phyloP scores from a whole-genome alignment of 1,140 invertebrate genomes.

The Ctenoplectra terminalis region DNA sequence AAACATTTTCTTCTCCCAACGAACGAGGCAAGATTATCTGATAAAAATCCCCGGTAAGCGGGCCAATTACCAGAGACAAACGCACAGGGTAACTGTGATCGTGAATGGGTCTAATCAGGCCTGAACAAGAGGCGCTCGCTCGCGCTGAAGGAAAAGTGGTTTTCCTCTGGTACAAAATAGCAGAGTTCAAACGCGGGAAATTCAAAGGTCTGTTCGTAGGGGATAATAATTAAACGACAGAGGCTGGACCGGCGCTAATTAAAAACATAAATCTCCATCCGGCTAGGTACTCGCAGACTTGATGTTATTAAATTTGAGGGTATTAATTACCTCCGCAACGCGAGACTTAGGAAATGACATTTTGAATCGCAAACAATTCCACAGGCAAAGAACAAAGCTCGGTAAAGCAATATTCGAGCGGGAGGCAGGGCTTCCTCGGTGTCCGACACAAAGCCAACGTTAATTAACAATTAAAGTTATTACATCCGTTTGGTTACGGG shows the following conservation, averaged over 20 bases:
- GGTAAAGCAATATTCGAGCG: slow-evolving; percentile 52
- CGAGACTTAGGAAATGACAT: slow-evolving; percentile 57
- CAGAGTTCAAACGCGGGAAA: slow-evolving; percentile 27
- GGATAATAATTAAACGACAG: slow-evolving; percentile 51
- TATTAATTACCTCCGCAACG: slow-evolving; percentile 63
- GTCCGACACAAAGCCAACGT: slow-evolving; percentile 62
- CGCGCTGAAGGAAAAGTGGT: slow-evolving; percentile 5
- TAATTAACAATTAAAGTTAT: slow-evolving; percentile 72
- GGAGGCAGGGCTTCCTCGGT: slow-evolving; percentile 8
- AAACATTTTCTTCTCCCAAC: neutral
- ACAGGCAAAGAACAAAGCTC: slow-evolving; percentile 60
- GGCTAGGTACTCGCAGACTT: slow-evolving; percentile 11
- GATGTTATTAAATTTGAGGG: slow-evolving; percentile 67
- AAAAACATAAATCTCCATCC: slow-evolving; percentile 62
- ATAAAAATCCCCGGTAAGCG: neutral
- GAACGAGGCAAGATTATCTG: neutral
- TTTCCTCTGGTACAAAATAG: neutral
- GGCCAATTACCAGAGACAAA: slow-evolving; percentile 18
- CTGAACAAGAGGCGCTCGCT: neutral
- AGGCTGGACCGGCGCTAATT: slow-evolving; percentile 50
- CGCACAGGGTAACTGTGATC: neutral
- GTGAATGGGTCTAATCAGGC: slow-evolving; percentile 24
- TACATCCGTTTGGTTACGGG: slow-evolving; percentile 66
- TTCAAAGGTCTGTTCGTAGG: neutral
- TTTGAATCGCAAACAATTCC: slow-evolving; percentile 60